Conservation (phyloP, 1,140 invertebrate species). For the Pseudoatta argentina region DNA sequence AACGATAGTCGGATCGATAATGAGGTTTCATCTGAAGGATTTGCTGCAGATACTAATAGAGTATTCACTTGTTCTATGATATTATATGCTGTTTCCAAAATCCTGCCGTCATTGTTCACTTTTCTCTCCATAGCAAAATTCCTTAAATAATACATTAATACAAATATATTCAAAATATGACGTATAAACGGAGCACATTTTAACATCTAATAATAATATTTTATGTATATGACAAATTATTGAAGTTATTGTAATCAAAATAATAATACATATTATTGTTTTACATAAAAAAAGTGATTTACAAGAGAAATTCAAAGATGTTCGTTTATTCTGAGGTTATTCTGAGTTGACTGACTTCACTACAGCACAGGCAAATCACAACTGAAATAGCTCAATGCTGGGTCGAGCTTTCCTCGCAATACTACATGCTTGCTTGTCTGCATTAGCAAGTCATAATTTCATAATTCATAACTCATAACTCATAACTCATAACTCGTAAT, state of each 20-base stretch:
- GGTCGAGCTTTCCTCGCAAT: constrained; percentile 61
- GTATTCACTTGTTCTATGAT: constrained; percentile 87
- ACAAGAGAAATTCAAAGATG: constrained; percentile 31
- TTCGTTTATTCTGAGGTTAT: constrained; percentile 76
- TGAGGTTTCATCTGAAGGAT: constrained; percentile 90
- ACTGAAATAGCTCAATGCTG: constrained; percentile 84
- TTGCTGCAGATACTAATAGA: constrained; percentile 88
- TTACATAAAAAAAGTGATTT: constrained; percentile 35
- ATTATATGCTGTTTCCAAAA: constrained; percentile 83
- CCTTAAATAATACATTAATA: constrained; percentile 73
- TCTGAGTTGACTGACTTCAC: constrained; percentile 77
- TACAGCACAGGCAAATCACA: constrained; percentile 80
- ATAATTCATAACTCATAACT: constrained; percentile 28
- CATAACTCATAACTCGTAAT: constrained; percentile 18
- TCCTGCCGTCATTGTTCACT: constrained; percentile 75
- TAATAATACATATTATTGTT: not conserved
- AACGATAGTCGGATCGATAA: constrained; percentile 88
- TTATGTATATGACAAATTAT: not conserved
- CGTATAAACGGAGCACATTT: not conserved
- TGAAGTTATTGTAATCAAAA: not conserved
- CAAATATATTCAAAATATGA: not conserved
- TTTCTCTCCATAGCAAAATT: constrained; percentile 79
- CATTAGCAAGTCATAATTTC: constrained; percentile 46
- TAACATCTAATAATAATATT: not conserved
- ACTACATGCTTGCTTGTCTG: constrained; percentile 45